phyloP scores from a whole-genome alignment of 2,113 vertebrate species.

The Atherinomorus stipes region DNA sequence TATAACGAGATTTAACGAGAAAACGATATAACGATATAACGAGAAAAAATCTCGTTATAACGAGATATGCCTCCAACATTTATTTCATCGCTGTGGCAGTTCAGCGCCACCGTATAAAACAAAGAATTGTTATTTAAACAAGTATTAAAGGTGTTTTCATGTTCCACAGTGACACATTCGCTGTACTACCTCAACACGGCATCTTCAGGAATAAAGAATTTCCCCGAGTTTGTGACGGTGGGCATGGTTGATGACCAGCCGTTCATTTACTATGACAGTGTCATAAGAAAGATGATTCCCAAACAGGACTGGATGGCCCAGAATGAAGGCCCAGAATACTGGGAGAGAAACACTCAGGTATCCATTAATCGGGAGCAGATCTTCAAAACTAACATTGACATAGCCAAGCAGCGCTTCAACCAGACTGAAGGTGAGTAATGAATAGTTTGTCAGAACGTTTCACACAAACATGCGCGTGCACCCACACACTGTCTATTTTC shows the following conservation, averaged over 20 bases:
- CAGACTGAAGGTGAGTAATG: conserved; percentile 10
- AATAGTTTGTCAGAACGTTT: no score
- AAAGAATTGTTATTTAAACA: no score
- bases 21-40: no score
- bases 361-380: background rate
- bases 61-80: no score
- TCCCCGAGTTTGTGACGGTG: conserved; percentile 11
- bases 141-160: background rate
- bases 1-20: no score
- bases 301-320: conserved; percentile 12
- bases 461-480: no score
- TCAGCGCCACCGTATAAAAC: no score
- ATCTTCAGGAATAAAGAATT: background rate
- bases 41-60: no score
- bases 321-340: background rate
- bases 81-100: no score
- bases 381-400: background rate
- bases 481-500: no score
- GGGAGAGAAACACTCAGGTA: background rate
- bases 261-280: background rate
- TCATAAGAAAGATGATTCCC: background rate
- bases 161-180: background rate
- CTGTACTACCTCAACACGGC: conserved; percentile 1
- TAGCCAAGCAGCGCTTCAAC: conserved; percentile 6
- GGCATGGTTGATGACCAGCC: background rate